A percentile compares a stretch with the other conserved stretches of the same genome.
phyloP scores from a whole-genome alignment of 2,113 vertebrate genomes.

The Perognathus longimembris region DNA sequence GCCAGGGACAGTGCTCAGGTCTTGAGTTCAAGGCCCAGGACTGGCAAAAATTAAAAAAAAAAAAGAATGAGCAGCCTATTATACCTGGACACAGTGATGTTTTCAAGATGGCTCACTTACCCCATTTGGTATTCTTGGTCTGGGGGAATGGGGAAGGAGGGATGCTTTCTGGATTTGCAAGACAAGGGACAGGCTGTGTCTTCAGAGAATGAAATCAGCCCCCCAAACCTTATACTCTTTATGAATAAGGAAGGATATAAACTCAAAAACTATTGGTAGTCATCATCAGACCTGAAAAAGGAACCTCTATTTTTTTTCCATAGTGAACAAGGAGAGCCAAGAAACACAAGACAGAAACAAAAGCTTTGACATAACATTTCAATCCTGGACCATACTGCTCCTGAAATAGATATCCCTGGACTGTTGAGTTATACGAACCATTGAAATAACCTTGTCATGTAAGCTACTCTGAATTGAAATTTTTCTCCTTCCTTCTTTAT shows the following conservation, averaged over 20 bases:
- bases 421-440: background rate
- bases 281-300: background rate
- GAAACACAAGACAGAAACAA: background rate
- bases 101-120: background rate
- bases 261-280: background rate
- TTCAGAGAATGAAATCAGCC: background rate
- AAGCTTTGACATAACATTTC: background rate
- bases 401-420: background rate
- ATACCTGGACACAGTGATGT: background rate
- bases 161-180: background rate
- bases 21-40: too few species aligned
- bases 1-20: too few species aligned
- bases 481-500: background rate
- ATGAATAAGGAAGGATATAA: background rate
- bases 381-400: background rate
- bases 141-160: too few species aligned
- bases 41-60: too few species aligned
- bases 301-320: background rate
- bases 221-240: too few species aligned
- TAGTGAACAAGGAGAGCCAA: background rate
- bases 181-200: background rate
- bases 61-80: background rate
- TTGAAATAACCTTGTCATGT: background rate
- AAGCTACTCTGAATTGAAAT: conserved; percentile 2
- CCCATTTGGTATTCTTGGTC: background rate